Evolutionary conservation across 1,140 invertebrate genomes (phyloP), one percentile per base, ranked within the genome.

Genomic region (Brachystomella parvula): DNA sequence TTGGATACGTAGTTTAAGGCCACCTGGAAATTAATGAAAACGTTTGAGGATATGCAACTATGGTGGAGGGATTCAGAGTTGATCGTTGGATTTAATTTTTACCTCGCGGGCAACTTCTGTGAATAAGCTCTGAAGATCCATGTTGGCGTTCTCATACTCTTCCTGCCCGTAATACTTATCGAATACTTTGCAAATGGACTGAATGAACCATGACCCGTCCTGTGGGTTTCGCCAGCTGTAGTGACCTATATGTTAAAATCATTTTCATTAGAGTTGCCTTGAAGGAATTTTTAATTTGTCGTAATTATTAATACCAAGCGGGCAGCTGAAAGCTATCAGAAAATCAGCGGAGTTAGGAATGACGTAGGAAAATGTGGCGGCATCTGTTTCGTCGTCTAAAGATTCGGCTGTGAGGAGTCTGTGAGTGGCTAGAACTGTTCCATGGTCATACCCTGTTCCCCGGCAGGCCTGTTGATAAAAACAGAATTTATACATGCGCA

Each of bases 271-370:
- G n/a, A n/a, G 31, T n/a, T 19, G 31, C 33, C 44, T n/a, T n/a
- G 1, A 57, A 49, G 15, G 39, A 61, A 32, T n/a, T n/a, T n/a
- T n/a, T 30, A 60, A 59, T 32, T 24, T 21, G 28, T 53, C 6
- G 12, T 2, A 65, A 65, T 32, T 58, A 63, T 63, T 63, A 35
- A 73, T 78, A 86, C 92, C 93, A 77, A 92, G 89, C 64, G 96
- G 88, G 28, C 94, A 96, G 9, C 92, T 96, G 77, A 94, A 97
- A 19, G 88, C 89, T 75, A 97, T 90, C 15, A 98, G 80, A 78
- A 96, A 94, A 78, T 98, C 94, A 26, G 94, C 94, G 78, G 94
- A 89, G 64, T 86, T 83, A 15, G 95, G 95, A 76, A 98, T 95
- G 75, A 86, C 87, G 74, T 92, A 93, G 15, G 70, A 64, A 31